These are phyloP conservation scores for Vulpes ferrilata DNA, from an alignment of 2,113 vertebrate genomes.

Conservation along the genomic window DNA sequence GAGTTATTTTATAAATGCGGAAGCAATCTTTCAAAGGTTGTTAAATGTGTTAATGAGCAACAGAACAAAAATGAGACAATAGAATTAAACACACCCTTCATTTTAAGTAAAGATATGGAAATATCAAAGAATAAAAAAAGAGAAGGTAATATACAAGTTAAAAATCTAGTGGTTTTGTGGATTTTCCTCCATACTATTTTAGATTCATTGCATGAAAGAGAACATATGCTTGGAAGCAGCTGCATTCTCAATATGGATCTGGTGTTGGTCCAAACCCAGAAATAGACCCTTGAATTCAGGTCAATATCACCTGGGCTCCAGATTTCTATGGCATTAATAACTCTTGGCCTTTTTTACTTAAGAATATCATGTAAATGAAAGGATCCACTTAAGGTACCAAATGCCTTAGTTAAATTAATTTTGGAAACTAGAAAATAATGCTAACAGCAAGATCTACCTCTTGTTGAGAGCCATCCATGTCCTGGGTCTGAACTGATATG, in stretches of 20 bases:
- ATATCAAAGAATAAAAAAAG: neutral
- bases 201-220: neutral
- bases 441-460: neutral
- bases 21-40: neutral
- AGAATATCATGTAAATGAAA: neutral
- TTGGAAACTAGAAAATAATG: neutral
- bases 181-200: neutral
- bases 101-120: constrained; percentile 37
- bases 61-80: neutral
- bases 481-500: neutral
- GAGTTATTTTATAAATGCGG: neutral
- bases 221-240: neutral
- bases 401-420: neutral
- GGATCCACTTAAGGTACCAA: neutral
- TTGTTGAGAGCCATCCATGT: neutral
- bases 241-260: neutral
- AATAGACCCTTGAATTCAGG: neutral
- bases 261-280: neutral
- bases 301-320: neutral
- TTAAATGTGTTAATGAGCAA: neutral
- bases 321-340: too few species aligned
- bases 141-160: neutral
- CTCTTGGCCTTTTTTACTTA: neutral
- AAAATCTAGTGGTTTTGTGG: neutral
- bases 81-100: neutral